Base-by-base conservation (phyloP, 2,888 invertebrate genomes). In the Diogma glabrata region DNA sequence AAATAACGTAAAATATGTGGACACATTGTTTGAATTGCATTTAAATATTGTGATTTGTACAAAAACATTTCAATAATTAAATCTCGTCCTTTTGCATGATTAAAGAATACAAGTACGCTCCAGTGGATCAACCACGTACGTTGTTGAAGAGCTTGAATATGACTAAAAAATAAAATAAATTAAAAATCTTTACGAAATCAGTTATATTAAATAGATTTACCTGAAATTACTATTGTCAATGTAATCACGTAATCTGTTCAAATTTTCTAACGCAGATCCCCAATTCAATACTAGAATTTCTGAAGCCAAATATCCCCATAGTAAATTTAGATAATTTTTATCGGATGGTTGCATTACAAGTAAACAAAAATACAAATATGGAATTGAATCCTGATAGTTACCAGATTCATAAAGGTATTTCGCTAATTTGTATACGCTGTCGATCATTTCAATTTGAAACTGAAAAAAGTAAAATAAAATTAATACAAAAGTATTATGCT, bases 101-200 rank as follows among this genome's bases (percentile, higher is more conserved):
- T 99, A 75, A 97, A 99, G 74, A 96, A 99, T 1, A 99, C 94
- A 72, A 97, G 93, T 24, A 99, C 79, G 57, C 94, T 92, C 99
- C 99, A 99, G 72, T 99, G 99, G 55, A 99, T 92, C 10, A 99
- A 78, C 99, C 99, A 99, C 0, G 97, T 96, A 54, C 99, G 80
- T 70, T 99, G 97, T 67, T 97, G 96, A 51, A 99, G 75, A 23
- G 89, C 82, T 69, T 96, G 92, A 64, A 97, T 82, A 60, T 75
- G 74, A 60, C 60, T 74, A n/a, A n/a, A n/a, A n/a, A n/a, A n/a
- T n/a, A n/a, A n/a, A n/a, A n/a, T n/a, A n/a, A n/a, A n/a, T n/a
- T n/a, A n/a, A n/a, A n/a, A n/a, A n/a, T n/a, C n/a, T n/a, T n/a
- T n/a, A n/a, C n/a, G n/a, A n/a, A n/a, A n/a, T n/a, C n/a, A n/a